Conservation (phyloP, 1,140 invertebrate genomes). For the Zaprionus vittiger region DNA sequence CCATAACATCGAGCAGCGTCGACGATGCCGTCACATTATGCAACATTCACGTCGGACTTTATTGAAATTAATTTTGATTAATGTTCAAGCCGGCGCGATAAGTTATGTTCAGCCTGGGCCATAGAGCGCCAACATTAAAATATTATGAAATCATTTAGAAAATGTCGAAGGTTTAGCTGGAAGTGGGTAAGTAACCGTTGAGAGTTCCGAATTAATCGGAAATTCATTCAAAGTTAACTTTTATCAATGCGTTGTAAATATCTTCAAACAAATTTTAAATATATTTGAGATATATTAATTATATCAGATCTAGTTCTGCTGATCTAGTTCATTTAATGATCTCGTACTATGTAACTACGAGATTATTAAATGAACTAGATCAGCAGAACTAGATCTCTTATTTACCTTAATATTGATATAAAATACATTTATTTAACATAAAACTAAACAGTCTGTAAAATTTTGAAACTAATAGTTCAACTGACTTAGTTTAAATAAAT, state of each 20-base stretch:
- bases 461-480: not conserved
- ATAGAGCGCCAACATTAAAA: constrained; percentile 4
- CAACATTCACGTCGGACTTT: constrained; percentile 25
- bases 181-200: not conserved
- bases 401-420: too few species aligned
- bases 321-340: too few species aligned
- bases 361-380: too few species aligned
- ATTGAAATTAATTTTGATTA: constrained; percentile 40
- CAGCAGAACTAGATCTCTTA: too few species aligned
- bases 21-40: constrained; percentile 24
- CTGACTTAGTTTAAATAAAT: too few species aligned
- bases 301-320: too few species aligned
- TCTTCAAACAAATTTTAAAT: too few species aligned
- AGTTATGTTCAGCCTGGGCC: constrained; percentile 1
- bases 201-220: not conserved
- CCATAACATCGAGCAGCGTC: constrained; percentile 8
- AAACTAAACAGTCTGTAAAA: too few species aligned
- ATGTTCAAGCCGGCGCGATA: constrained; percentile 9
- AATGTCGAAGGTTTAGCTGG: not conserved
- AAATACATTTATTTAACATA: too few species aligned
- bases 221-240: not conserved
- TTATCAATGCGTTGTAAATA: not conserved
- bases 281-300: too few species aligned
- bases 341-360: too few species aligned
- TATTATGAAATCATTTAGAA: constrained; percentile 23